phyloP scores from a whole-genome alignment of 2,888 invertebrate species.

The Agriopis aurantiaria region DNA sequence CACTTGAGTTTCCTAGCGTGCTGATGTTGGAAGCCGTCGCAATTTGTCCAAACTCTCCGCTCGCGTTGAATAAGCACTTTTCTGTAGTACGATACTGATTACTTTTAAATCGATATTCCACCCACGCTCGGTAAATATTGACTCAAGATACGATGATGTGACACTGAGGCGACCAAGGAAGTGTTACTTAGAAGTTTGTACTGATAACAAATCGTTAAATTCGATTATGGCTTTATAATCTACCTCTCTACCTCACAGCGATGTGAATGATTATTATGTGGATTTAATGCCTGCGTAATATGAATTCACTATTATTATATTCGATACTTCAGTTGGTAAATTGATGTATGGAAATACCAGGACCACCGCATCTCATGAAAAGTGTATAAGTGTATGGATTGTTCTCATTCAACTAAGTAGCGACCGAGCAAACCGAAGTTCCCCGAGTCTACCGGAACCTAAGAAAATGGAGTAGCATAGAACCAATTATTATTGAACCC shows the following conservation, averaged over 20 bases:
- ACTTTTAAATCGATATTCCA: slow-evolving; percentile 68
- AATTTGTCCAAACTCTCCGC: slow-evolving; percentile 56
- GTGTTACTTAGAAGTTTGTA: slow-evolving; percentile 80
- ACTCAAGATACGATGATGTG: slow-evolving; percentile 67
- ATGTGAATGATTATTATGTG: slow-evolving; percentile 6
- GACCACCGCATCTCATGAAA: not conserved
- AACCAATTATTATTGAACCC: too few species aligned
- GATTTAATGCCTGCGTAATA: not conserved
- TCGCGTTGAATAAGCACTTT: slow-evolving; percentile 61
- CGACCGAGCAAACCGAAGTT: too few species aligned
- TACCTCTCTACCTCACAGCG: slow-evolving; percentile 19
- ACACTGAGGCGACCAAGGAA: slow-evolving; percentile 65
- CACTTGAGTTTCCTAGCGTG: slow-evolving; percentile 16
- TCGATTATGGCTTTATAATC: slow-evolving; percentile 55
- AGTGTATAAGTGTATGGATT: not conserved
- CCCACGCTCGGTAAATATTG: slow-evolving; percentile 83
- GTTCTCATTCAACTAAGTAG: too few species aligned
- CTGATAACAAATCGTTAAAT: slow-evolving; percentile 72
- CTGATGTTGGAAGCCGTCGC: slow-evolving; percentile 33
- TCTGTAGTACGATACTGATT: slow-evolving; percentile 69
- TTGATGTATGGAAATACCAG: not conserved
- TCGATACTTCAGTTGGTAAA: not conserved
- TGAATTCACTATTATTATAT: slow-evolving; percentile 7
- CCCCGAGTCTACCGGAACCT: too few species aligned
- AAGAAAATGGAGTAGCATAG: too few species aligned